Percentiles rank a stretch among this genome's conserved stretches.
Conservation (phyloP, 2,113 vertebrate genomes). For the Rhinolophus ferrumequinum region DNA sequence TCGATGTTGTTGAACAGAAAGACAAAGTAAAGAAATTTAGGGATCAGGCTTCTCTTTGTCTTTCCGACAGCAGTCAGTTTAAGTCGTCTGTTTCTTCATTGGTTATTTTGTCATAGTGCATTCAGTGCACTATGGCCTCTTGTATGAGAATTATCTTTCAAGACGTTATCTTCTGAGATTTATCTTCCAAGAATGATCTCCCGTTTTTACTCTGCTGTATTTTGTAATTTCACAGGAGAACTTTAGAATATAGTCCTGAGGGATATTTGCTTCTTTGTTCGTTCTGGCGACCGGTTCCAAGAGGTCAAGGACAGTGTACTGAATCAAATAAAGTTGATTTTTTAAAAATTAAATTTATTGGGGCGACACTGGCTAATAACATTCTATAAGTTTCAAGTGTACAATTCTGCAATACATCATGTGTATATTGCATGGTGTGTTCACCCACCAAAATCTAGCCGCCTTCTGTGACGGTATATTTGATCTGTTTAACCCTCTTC, state of each 20-base stretch:
- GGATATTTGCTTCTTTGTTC: background rate
- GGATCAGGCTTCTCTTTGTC: background rate
- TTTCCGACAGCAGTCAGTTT: background rate
- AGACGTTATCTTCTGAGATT: background rate
- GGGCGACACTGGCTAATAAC: background rate
- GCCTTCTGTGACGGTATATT: background rate
- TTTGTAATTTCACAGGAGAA: constrained; percentile 13
- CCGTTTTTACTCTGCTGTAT: background rate
- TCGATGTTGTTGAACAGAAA: background rate
- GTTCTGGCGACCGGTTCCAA: background rate
- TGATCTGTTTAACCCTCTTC: background rate
- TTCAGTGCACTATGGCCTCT: background rate
- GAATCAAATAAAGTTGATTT: background rate
- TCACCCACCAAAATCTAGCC: background rate
- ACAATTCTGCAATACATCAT: too few relatives aligned
- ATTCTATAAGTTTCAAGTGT: background rate
- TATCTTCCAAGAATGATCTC: background rate
- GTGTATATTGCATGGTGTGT: background rate
- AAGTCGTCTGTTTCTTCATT: background rate
- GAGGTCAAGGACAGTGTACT: background rate
- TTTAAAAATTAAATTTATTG: background rate
- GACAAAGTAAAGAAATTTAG: background rate
- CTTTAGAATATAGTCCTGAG: constrained; percentile 8
- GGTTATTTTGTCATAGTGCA: background rate
- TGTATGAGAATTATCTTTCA: background rate